Percentiles rank a stretch among this genome's conserved stretches.
Conservation (phyloP, 2,113 vertebrate genomes). For the Butorides virescens region DNA sequence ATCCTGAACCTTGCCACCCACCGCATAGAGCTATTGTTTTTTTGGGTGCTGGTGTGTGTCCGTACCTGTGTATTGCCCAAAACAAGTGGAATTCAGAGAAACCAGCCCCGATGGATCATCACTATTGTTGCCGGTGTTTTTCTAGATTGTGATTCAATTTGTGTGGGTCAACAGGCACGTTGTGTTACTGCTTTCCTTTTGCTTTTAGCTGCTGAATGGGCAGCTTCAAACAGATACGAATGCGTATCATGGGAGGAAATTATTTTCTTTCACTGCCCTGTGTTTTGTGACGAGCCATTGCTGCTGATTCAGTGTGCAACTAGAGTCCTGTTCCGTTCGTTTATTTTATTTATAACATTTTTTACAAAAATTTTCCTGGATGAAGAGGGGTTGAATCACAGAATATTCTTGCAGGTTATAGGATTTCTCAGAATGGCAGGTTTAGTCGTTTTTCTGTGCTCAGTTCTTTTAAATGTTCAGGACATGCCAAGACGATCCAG, state of each 20-base stretch:
- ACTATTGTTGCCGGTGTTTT: slow-evolving; percentile 72
- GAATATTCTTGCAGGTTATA: slow-evolving; percentile 30
- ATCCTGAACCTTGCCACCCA: neutral
- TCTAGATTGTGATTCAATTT: slow-evolving; percentile 79
- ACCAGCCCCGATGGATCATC: neutral
- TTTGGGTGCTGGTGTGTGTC: neutral
- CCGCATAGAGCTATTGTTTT: neutral
- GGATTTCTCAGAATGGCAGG: neutral
- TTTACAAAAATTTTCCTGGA: neutral
- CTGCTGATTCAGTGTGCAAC: slow-evolving; percentile 20
- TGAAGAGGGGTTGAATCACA: neutral
- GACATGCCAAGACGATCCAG: neutral
- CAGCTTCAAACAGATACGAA: slow-evolving; percentile 58
- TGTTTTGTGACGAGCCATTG: slow-evolving; percentile 22
- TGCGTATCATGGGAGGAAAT: slow-evolving; percentile 62
- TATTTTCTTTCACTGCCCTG: slow-evolving; percentile 35
- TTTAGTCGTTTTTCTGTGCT: neutral
- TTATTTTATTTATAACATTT: slow-evolving; percentile 21
- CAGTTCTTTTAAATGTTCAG: neutral
- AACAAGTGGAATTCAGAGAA: slow-evolving; percentile 18
- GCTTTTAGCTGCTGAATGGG: slow-evolving; percentile 71
- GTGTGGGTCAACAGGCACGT: slow-evolving; percentile 61
- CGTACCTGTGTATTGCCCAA: slow-evolving; percentile 50
- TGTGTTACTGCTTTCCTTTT: slow-evolving; percentile 73
- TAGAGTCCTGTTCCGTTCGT: neutral